phyloP scores from a whole-genome alignment of 2,113 vertebrate species.

The Engystomops pustulosus region DNA sequence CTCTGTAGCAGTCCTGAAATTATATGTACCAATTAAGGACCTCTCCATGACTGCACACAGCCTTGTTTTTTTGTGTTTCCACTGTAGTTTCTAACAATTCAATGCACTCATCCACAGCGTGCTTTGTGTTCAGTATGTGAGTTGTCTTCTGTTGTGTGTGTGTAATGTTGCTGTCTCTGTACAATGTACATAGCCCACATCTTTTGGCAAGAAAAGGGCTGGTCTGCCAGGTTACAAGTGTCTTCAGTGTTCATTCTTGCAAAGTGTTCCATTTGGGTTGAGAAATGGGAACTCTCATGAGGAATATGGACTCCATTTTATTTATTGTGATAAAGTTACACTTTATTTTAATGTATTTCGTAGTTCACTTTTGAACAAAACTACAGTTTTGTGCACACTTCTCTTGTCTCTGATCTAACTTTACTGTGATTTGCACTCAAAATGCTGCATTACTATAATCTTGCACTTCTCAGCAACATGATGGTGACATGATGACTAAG shows the following conservation, averaged over 20 bases:
- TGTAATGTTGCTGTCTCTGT: background rate
- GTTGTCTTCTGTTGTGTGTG: background rate
- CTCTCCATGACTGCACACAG: no score
- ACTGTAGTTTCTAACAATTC: no score
- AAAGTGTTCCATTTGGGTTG: conserved; percentile 35
- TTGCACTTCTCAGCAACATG: conserved; percentile 54
- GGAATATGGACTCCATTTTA: conserved; percentile 43
- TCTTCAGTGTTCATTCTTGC: background rate
- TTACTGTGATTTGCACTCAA: conserved; percentile 16
- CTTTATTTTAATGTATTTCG: conserved; percentile 63
- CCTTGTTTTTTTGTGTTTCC: no score
- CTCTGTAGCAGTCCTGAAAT: no score
- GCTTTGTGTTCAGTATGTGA: background rate
- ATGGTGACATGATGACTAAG: conserved; percentile 15
- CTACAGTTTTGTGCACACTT: background rate
- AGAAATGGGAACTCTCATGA: conserved; percentile 35
- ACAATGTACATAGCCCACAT: no score
- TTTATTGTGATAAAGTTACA: conserved; percentile 63
- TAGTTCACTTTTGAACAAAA: conserved; percentile 65
- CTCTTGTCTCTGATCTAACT: background rate
- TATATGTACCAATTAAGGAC: no score
- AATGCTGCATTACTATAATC: conserved; percentile 55
- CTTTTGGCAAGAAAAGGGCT: background rate
- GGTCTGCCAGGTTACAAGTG: background rate
- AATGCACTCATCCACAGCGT: no score